Base-by-base conservation (phyloP, 2,113 vertebrate genomes). In the Corythornis vintsioides region DNA sequence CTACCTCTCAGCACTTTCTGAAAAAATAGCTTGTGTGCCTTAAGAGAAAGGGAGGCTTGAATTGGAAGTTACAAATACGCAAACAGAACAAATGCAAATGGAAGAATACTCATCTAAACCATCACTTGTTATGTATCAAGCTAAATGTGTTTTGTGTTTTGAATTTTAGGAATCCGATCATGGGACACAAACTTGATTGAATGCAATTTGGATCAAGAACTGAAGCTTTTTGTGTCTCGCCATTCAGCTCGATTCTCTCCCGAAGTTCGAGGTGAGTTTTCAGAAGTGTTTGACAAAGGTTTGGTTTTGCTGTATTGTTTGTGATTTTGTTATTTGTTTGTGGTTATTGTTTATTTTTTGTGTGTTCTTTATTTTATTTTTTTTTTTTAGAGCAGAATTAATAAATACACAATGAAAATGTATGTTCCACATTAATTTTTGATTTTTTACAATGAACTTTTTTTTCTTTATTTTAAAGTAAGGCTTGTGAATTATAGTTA, bases 171-270 rank as follows among this genome's bases (percentile, higher is more conserved):
- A 86, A 99, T 99, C 89, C 98, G 99, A 73, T 99, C 99, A 92
- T 99, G 99, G 99, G 99, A 99, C 97, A 98, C 98, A 93, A 99
- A 98, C 95, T 97, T 99, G 69, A 97, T 99, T 4, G 98, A 99
- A 93, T 99, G 99, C 97, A 99, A 99, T 97, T 96, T 99, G 98
- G 99, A 99, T 96, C 98, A 99, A 97, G 99, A 99, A 90, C 98
- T 99, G 75, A 99, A 99, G 91, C 98, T 99, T 83, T 99, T 99
- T 86, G 99, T 99, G 72, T 99, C 99, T 86, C 98, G 99, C 94
- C 99, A 99, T 97, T 99, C 99, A 6, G 99, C 99, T 77, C 97
- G 99, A 87, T 99, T 99, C 93, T 99, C 99, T 95, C 98, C 99
- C 69, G 99, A 99, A 82, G 98, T 99, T 71, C 97, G 97, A 99